Evolutionary conservation across 2,888 invertebrate genomes (phyloP).

Genomic region (Coelopa pilipes): DNA sequence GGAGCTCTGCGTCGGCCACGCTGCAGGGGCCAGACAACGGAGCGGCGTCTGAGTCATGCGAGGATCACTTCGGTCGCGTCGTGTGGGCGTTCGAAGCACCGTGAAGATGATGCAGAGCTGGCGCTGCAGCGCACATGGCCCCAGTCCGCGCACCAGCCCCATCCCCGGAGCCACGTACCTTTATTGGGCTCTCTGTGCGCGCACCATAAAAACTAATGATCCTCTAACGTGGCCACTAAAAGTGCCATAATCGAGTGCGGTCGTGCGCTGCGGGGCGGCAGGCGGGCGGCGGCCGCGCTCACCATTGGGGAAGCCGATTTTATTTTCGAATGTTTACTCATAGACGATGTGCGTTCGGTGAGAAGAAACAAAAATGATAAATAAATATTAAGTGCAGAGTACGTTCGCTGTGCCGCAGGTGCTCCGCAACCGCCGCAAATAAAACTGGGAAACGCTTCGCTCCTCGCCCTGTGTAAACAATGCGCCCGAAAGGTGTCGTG

Average conservation of each 20-base stretch:
- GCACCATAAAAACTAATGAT: background rate
- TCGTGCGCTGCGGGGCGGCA: background rate
- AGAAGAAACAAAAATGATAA: constrained; percentile 4
- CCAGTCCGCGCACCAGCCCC: background rate
- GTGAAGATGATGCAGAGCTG: too few species aligned
- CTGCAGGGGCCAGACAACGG: too few species aligned
- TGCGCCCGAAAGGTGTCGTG: background rate
- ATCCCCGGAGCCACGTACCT: too few species aligned
- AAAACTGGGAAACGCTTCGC: background rate
- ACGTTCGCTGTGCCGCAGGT: background rate
- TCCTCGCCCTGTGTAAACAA: too few species aligned
- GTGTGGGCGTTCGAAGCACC: constrained; percentile 15
- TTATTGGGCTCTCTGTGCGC: background rate
- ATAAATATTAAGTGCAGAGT: constrained; percentile 20
- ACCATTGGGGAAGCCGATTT: constrained; percentile 27
- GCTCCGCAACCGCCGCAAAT: constrained; percentile 16
- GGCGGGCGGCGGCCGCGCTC: constrained; percentile 11
- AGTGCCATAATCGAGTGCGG: background rate
- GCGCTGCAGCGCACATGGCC: background rate
- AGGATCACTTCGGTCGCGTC: too few species aligned
- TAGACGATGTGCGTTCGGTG: background rate
- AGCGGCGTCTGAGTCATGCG: too few species aligned
- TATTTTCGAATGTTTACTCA: constrained; percentile 16
- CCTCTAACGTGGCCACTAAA: background rate
- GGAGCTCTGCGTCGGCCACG: too few species aligned